Base-by-base conservation (phyloP, 2,113 vertebrate genomes). In the Larimichthys polyactis region DNA sequence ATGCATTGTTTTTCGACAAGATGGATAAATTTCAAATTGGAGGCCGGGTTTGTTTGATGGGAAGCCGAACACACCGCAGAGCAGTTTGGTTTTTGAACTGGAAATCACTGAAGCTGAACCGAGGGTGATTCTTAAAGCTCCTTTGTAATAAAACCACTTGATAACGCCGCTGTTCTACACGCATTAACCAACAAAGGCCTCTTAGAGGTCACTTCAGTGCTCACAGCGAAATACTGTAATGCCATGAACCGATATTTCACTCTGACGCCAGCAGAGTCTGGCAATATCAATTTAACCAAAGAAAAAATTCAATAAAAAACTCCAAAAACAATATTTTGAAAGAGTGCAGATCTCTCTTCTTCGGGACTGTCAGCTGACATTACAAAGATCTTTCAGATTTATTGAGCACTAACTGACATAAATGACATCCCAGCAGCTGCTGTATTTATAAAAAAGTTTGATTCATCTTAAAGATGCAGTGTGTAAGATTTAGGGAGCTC, bases 1-100 rank as follows among this genome's bases (percentile, higher is more conserved):
- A 88, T 92, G 66, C 11, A 87, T 55, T 27, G 2, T 2, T 11
- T 16, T 71, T 70, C 29, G 6, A 83, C 63, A 75, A 29, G 55
- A 71, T 7, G 52, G 64, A 84, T 40, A 44, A 0, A 55, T 71
- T 73, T 81, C 76, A 85, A 69, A 81, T 64, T 15, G 1, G 8
- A 72, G 70, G 59, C 36, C 5, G 0, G 2, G 60, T 49, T 57
- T 22, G n/a, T 36, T 15, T 57, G 69, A 68, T 22, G 44, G 51
- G 51, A 46, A 20, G 48, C 36, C 0, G 11, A 60, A 60, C 57
- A 40, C 2, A 1, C 43, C 43, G 14, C 68, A 66, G n/a, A 76
- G 19, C 5, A 3, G 43, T 62, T 44, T 27, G 40, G 55, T 9
- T 72, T 66, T 40, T 64, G 0, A 15, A 49, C 8, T 27, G n/a